Conservation (phyloP, 2,113 vertebrate species). For the Peromyscus leucopus region DNA sequence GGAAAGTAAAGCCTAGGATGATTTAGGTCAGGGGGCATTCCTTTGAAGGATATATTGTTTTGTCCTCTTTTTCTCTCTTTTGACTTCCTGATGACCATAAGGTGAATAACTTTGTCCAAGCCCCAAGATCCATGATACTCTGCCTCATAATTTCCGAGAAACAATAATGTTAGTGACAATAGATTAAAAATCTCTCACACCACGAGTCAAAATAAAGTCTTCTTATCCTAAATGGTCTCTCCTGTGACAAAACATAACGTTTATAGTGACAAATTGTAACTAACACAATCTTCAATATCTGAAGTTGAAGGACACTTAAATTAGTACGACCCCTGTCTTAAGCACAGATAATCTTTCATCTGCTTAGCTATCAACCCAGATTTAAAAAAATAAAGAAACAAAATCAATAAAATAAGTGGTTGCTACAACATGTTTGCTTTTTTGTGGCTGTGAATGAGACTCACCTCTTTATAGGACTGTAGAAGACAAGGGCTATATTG, state of each 20-base stretch:
- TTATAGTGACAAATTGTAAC: neutral
- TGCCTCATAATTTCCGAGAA: neutral
- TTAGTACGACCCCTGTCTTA: neutral
- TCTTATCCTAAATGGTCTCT: neutral
- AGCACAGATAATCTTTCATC: neutral
- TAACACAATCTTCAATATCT: neutral
- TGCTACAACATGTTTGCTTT: fast-evolving
- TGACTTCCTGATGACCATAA: neutral
- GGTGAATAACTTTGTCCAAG: neutral
- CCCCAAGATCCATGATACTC: too few species aligned
- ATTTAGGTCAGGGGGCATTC: neutral
- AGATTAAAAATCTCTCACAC: neutral
- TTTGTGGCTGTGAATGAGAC: neutral
- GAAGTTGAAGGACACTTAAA: neutral
- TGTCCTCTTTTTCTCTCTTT: too few species aligned
- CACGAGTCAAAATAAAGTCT: neutral
- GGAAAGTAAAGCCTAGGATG: neutral
- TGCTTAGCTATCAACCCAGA: neutral
- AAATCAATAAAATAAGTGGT: neutral
- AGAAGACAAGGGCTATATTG: neutral
- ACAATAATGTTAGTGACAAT: neutral
- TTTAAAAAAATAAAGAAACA: neutral
- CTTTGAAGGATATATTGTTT: neutral
- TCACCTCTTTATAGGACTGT: fast-evolving
- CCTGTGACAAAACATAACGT: neutral